Base-by-base conservation (phyloP, 2,797 vertebrate species). In the Labeo calbasu region DNA sequence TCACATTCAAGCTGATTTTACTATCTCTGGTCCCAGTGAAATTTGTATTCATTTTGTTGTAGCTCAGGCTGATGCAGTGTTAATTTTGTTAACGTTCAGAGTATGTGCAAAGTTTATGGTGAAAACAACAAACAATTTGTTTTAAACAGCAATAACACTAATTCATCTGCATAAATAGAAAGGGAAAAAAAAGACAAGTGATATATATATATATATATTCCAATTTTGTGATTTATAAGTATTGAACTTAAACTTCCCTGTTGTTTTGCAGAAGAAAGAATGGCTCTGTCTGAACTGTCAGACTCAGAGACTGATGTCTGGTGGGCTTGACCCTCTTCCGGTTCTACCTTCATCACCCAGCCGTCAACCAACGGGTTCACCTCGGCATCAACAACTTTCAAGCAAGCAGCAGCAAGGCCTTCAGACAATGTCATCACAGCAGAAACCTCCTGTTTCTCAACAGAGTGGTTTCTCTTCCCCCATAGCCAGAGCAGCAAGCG, bases 281-380 rank as follows among this genome's bases (percentile, higher is more conserved):
- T 99, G 98, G 98, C 95, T 99, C 65, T 99, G 98, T 94, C 95
- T 99, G 90, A 99, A 98, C 95, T 99, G 98, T 96, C 98, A 99
- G 96, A 99, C 98, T 40, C 96, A 98, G 91, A 93, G 98, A 87
- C 92, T 99, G 83, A 94, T 99, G 83, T 97, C 98, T 23, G 98
- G 98, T 90, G 96, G 94, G 87, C 94, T 98, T 0, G 97, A 96
- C 3, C 92, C 95, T 3, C 92, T 95, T 85, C 94, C 96, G 0
- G 89, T 94, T 90, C 95, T 95, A 6, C 93, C 96, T 88, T 93
- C 95, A 0, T 91, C 96, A 77, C 93, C 96, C 40, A 97, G 96
- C 90, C 96, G 95, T 84, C 95, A 95, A n/a, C 87, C 95, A 46
- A 83, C 81, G 3, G 94, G 96, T 84, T 96, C 95, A 5, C 96